These are phyloP conservation scores for Acleris emargana DNA, from an alignment of 2,888 invertebrate genomes.

Conservation along the genomic window DNA sequence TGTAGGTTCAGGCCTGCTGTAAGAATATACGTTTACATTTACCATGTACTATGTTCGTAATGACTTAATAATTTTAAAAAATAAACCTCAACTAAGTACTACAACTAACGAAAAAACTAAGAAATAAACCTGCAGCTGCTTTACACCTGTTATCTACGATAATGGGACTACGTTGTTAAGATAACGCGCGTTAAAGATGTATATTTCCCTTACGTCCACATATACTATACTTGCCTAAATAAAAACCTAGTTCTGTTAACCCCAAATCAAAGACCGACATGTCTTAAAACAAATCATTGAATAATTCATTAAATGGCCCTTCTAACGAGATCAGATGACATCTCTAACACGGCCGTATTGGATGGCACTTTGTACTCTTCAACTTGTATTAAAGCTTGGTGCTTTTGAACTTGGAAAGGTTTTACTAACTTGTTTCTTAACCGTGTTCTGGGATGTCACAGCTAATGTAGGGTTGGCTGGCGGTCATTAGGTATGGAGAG, in stretches of 20 bases:
- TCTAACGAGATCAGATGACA: slow-evolving; percentile 40
- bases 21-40: too few species aligned
- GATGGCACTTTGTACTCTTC: slow-evolving; percentile 11
- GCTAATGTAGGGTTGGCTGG: slow-evolving; percentile 27
- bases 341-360: slow-evolving; percentile 28
- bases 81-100: too few species aligned
- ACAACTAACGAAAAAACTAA: too few species aligned
- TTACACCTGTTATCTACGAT: too few species aligned
- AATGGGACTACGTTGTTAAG: too few species aligned
- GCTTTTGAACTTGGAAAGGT: slow-evolving; percentile 35
- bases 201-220: background rate
- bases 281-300: slow-evolving; percentile 44
- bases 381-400: slow-evolving; percentile 2
- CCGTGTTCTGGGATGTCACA: slow-evolving; percentile 42
- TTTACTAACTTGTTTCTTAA: slow-evolving; percentile 43
- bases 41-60: too few species aligned
- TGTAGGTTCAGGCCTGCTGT: too few species aligned
- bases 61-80: too few species aligned
- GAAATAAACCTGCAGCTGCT: too few species aligned
- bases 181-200: background rate
- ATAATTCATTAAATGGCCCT: slow-evolving; percentile 47
- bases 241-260: slow-evolving; percentile 42
- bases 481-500: background rate
- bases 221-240: slow-evolving; percentile 14
- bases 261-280: slow-evolving; percentile 46